A percentile compares a stretch with the other conserved stretches of the same genome.
phyloP scores from a whole-genome alignment of 2,888 invertebrate species.

The Drymonia ruficornis region DNA sequence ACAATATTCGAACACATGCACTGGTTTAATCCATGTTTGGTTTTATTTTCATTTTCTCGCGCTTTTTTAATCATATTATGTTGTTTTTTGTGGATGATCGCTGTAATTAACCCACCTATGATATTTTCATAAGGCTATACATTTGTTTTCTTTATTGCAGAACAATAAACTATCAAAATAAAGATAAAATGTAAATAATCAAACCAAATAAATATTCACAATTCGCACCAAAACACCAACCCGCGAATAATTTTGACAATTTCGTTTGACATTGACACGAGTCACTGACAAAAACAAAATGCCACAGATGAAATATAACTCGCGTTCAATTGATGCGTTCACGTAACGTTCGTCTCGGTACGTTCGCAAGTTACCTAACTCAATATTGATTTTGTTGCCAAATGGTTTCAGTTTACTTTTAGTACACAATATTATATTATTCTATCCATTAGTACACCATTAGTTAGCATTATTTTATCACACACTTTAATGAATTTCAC shows the following conservation, averaged over 20 bases:
- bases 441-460: background rate
- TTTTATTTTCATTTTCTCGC: background rate
- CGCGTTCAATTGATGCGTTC: conserved; percentile 42
- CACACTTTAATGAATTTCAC: too few relatives aligned
- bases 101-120: conserved; percentile 19
- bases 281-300: conserved; percentile 16
- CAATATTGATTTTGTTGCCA: conserved; percentile 30
- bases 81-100: background rate
- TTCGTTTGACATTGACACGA: conserved; percentile 15
- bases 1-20: conserved; percentile 4
- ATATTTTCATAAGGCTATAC: conserved; percentile 1
- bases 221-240: conserved; percentile 5
- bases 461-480: too few relatives aligned
- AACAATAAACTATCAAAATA: conserved; percentile 8
- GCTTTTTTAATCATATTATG: background rate
- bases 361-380: conserved; percentile 19
- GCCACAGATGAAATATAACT: conserved; percentile 21
- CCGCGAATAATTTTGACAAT: conserved; percentile 8
- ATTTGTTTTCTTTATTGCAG: conserved; percentile 4
- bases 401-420: conserved; percentile 15
- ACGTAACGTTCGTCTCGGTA: conserved; percentile 17
- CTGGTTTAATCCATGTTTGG: background rate
- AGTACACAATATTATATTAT: conserved; percentile 7
- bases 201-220: background rate
- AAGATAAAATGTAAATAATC: conserved; percentile 12